These are phyloP conservation scores for Cheirogaleus major DNA, from an alignment of 2,797 vertebrate genomes.

Conservation along the genomic window DNA sequence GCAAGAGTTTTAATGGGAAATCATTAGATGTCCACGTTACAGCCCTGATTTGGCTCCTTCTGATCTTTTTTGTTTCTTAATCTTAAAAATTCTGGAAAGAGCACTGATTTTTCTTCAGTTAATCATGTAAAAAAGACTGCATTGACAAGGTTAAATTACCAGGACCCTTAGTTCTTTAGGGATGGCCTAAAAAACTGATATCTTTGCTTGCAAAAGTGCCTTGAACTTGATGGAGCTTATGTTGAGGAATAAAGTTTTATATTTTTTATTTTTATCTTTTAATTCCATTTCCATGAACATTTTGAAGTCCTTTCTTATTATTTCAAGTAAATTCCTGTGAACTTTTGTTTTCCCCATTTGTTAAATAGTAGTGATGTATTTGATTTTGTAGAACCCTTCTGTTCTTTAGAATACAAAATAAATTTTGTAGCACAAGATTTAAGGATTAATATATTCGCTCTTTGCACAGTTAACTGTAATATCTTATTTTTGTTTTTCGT, in stretches of 20 bases:
- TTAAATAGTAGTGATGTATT: neutral
- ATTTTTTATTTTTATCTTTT: neutral
- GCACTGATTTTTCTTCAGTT: neutral
- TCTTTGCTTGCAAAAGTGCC: neutral
- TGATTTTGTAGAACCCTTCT: neutral
- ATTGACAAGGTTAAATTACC: neutral
- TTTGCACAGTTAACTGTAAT: neutral
- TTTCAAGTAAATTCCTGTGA: neutral
- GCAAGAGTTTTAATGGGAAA: neutral
- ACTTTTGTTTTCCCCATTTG: neutral
- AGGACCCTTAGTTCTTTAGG: neutral
- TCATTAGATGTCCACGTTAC: neutral
- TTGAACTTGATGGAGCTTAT: neutral
- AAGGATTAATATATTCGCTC: neutral
- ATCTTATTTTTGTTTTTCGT: neutral
- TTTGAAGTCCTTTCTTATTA: neutral
- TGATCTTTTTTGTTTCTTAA: neutral
- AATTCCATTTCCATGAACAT: neutral
- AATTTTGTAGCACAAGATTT: neutral
- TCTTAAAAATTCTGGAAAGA: neutral
- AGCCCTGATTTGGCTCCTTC: neutral
- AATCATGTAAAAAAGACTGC: neutral
- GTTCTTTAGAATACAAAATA: neutral
- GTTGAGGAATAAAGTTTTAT: neutral
- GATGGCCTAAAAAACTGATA: neutral